Percentiles rank a stretch among this genome's conserved stretches.
These are phyloP conservation scores for Danio aesculapii DNA, from an alignment of 2,797 vertebrate genomes.

Conservation along the genomic window DNA sequence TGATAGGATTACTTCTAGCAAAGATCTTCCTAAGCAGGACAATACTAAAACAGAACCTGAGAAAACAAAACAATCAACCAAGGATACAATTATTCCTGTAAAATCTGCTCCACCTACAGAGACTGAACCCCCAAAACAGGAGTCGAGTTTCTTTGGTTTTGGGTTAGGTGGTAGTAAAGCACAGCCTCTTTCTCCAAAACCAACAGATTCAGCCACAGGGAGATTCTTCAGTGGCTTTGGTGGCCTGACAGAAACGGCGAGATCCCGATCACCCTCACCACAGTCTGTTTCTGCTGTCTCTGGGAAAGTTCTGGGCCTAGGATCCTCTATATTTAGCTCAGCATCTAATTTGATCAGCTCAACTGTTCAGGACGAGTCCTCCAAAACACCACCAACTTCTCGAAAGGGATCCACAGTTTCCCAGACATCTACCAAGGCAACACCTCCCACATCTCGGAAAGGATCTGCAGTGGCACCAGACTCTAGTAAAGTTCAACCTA, in stretches of 20 bases:
- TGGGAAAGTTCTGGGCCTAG: slow-evolving; percentile 90
- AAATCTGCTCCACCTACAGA: slow-evolving; percentile 64
- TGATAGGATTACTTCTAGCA: slow-evolving; percentile 16
- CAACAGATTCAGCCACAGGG: slow-evolving; percentile 66
- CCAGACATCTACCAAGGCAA: slow-evolving; percentile 72
- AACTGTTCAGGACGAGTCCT: slow-evolving; percentile 77
- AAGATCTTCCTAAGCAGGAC: slow-evolving; percentile 9
- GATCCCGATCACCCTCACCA: slow-evolving; percentile 83
- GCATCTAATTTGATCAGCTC: slow-evolving; percentile 88
- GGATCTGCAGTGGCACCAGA: slow-evolving; percentile 38
- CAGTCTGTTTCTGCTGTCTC: slow-evolving; percentile 82
- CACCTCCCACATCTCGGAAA: slow-evolving; percentile 59
- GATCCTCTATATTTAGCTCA: slow-evolving; percentile 88
- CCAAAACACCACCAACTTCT: slow-evolving; percentile 63
- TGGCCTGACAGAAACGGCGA: slow-evolving; percentile 77
- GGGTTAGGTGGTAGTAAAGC: slow-evolving; percentile 80
- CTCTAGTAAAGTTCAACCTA: slow-evolving; percentile 11
- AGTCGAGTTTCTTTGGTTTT: slow-evolving; percentile 84
- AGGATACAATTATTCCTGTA: slow-evolving; percentile 46
- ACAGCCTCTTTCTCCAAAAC: slow-evolving; percentile 81
- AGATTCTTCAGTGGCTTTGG: slow-evolving; percentile 76
- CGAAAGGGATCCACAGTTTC: slow-evolving; percentile 67
- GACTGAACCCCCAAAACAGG: slow-evolving; percentile 74
- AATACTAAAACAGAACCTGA: background rate
- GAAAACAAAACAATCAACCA: background rate